Conservation (phyloP, 2,797 vertebrate species). For the Siniperca scherzeri region DNA sequence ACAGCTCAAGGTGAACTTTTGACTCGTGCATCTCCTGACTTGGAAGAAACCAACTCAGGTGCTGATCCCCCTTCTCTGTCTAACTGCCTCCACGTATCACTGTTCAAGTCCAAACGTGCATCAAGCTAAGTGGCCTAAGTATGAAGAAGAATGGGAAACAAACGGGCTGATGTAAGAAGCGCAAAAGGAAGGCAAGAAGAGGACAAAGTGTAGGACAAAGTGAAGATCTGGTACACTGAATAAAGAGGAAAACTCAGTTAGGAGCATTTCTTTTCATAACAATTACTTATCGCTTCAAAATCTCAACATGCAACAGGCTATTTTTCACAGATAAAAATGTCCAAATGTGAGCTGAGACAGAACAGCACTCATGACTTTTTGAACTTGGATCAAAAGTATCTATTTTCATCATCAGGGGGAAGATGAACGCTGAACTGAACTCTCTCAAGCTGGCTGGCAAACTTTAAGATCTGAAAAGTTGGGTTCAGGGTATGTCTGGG, state of each 20-base stretch:
- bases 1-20: conserved; percentile 36
- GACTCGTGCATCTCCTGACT: conserved; percentile 11
- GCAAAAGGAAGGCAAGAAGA: background rate
- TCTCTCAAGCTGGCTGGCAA: conserved; percentile 29
- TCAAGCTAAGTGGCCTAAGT: conserved; percentile 35
- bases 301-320: background rate
- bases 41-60: conserved; percentile 9
- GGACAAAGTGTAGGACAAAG: background rate
- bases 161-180: conserved; percentile 34
- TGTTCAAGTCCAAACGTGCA: conserved; percentile 16
- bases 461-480: conserved; percentile 49
- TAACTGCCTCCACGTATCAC: conserved; percentile 43
- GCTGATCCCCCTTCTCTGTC: conserved; percentile 22
- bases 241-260: background rate
- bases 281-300: background rate
- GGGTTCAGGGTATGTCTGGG: conserved; percentile 12
- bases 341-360: background rate
- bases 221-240: background rate
- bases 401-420: background rate
- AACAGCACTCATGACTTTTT: conserved; percentile 1
- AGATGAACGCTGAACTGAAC: conserved; percentile 40
- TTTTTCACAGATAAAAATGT: background rate
- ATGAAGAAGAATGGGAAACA: conserved; percentile 35
- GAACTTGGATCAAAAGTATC: conserved; percentile 35
- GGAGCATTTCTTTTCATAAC: background rate